Evolutionary conservation across 2,888 invertebrate genomes (phyloP), one percentile per base, ranked within the genome.

Genomic region (Euzetes globulus): DNA sequence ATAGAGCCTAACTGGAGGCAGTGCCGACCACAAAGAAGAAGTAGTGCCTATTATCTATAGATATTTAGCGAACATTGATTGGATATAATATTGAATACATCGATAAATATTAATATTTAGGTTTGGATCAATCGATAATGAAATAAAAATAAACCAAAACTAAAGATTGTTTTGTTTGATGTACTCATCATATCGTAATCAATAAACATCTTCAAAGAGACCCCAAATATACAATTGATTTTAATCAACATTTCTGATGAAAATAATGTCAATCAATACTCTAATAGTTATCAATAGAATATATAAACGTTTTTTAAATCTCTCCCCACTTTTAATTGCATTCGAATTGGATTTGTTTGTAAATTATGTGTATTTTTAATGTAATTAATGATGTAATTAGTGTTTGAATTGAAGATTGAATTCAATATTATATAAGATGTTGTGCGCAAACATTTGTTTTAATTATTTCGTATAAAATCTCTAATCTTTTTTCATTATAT

Each of bases 391-490:
- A 70, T 70, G 47, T 65, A 37, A 70, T 65, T 9, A n/a, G 29
- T 47, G 70, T 70, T n/a, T 70, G 45, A 47, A 65, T 65, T 65
- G 37, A 47, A 45, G 22, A 70, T 45, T 70, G 17, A 13, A 68
- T 70, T 37, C 22, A 15, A 19, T 22, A 29, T 27, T 13, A 17
- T 55, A 9, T 58, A 25, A 45, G 47, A 70, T 70, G 70, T 70
- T 70, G 70, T 70, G 70, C 70, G 70, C 70, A 45, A 65, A 47
- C 47, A 41, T 19, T 37, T 41, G 47, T 70, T n/a, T n/a, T 47
- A 25, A 22, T 41, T 5, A 63, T 63, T 33, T 22, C 45, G 70
- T 70, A 70, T 45, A 70, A 70, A 70, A 70, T 47, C 17, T 65
- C 25, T 47, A 25, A 45, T 27, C 7, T 25, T 63, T 33, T 63